phyloP scores from a whole-genome alignment of 1,140 invertebrate genomes.

The Drosophila saltans region DNA sequence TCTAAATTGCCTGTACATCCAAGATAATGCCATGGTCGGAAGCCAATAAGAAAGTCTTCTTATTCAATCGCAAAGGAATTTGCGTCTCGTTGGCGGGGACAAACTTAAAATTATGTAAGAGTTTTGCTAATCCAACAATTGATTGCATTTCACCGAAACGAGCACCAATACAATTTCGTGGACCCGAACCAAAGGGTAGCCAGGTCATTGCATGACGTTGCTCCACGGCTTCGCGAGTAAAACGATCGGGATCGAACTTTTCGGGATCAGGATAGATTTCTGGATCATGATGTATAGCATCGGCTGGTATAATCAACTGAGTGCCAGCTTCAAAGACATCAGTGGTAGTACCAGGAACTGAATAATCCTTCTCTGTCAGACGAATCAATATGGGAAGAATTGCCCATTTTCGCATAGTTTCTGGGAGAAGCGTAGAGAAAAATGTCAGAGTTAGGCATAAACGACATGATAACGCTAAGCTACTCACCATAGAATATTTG shows the following conservation, averaged over 20 bases:
- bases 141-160: conserved; percentile 69
- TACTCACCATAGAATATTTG: conserved; percentile 83
- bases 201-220: conserved; percentile 85
- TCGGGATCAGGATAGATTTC: conserved; percentile 85
- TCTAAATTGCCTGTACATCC: conserved; percentile 34
- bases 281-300: conserved; percentile 85
- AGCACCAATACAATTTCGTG: conserved; percentile 86
- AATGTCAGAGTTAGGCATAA: not conserved
- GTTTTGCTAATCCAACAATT: conserved; percentile 45
- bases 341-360: conserved; percentile 66
- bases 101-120: conserved; percentile 76
- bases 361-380: conserved; percentile 63
- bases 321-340: conserved; percentile 83
- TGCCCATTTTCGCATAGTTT: conserved; percentile 84
- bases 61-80: conserved; percentile 82
- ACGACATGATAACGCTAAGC: not conserved
- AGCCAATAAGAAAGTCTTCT: conserved; percentile 78
- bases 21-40: conserved; percentile 73
- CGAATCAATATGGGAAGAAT: conserved; percentile 64
- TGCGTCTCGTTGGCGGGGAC: conserved; percentile 71
- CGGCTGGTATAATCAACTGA: conserved; percentile 84
- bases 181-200: conserved; percentile 89
- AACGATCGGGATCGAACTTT: conserved; percentile 86
- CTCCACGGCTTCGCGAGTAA: conserved; percentile 83
- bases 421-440: conserved; percentile 49